Base-by-base conservation (phyloP, 2,113 vertebrate genomes). In the Orcinus orca region DNA sequence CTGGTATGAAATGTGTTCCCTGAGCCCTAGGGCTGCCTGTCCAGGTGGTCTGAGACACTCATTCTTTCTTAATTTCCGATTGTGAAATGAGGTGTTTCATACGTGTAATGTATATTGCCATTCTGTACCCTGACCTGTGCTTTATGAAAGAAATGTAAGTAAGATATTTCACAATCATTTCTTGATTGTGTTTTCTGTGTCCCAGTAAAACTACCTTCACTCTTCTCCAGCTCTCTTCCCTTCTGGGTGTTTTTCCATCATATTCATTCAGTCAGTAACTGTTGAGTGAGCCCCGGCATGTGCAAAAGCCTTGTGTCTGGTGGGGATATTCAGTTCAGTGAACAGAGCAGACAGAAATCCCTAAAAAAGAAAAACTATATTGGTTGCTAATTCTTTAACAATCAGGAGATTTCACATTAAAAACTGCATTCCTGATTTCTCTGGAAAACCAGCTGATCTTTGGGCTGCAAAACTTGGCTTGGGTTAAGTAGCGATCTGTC, bases 11-110 rank as follows among this genome's bases (percentile, higher is more conserved):
- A 9, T 65, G 20, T 70, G 74, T 82, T 50, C 50, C 31, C 15
- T n/a, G 29, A 58, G 65, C n/a, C 33, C 26, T 23, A 68, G 26
- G 47, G 41, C 65, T 80, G 53, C 50, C 60, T 73, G 73, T 88
- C 38, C 73, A 20, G 36, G 6, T 79, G 73, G 50, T 33, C 58
- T 90, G 82, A 86, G 26, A 76, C 65, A 23, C 47, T 80, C 17
- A 9, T 47, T 50, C 36, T 94, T 94, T 94, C n/a, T 5, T 88
- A 84, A 88, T 90, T 81, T 84, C 33, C 85, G 81, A 58, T 95
- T 79, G 70, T n/a, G 86, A 95, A 95, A 96, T 80, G 76, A 83
- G 65, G 38, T 25, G 31, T 67, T 85, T 96, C 60, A n/a, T 31
- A 29, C 31, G 15, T 73, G 53, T 71, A 25, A 67, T 70, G 25